Evolutionary conservation across 2,797 vertebrate species (phyloP).

Genomic region (Helostoma temminkii): DNA sequence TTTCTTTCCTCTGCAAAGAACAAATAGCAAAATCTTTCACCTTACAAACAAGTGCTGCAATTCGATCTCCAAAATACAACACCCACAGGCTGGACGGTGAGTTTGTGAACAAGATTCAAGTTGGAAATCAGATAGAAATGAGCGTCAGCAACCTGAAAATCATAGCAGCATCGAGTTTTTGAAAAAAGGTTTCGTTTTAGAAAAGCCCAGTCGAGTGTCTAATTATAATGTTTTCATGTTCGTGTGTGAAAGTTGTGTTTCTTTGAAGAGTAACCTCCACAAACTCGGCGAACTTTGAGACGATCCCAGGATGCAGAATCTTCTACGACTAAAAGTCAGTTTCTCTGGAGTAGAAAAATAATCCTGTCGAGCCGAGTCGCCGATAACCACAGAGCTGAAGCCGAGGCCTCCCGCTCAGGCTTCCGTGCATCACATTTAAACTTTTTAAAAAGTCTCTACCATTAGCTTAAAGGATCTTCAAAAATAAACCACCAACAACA

Average conservation of each 20-base stretch:
- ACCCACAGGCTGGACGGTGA: constrained; percentile 47
- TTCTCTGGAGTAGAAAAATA: constrained; percentile 72
- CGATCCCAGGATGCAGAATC: constrained; percentile 18
- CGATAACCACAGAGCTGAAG: constrained; percentile 1
- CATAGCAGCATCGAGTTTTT: constrained; percentile 67
- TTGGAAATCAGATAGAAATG: constrained; percentile 51
- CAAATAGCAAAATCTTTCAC: constrained; percentile 74
- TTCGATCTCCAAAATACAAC: constrained; percentile 67
- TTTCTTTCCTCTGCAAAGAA: constrained; percentile 63
- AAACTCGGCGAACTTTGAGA: constrained; percentile 6
- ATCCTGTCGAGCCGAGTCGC: constrained; percentile 42
- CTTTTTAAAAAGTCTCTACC: constrained; percentile 52
- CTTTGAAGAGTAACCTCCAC: constrained; percentile 24
- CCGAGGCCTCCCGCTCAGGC: constrained; percentile 9
- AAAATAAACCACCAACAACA: constrained; percentile 53
- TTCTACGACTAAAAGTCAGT: constrained; percentile 21
- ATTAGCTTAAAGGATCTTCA: constrained; percentile 52
- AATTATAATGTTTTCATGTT: not conserved
- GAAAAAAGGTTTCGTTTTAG: constrained; percentile 11
- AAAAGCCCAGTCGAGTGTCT: constrained; percentile 34
- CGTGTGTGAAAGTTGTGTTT: not conserved
- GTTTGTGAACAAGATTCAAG: constrained; percentile 49
- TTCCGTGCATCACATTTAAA: constrained; percentile 51
- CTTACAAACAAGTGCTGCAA: constrained; percentile 84
- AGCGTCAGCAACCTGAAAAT: constrained; percentile 60